phyloP scores from a whole-genome alignment of 1,140 invertebrate species.

The Schlechtendalia chinensis region DNA sequence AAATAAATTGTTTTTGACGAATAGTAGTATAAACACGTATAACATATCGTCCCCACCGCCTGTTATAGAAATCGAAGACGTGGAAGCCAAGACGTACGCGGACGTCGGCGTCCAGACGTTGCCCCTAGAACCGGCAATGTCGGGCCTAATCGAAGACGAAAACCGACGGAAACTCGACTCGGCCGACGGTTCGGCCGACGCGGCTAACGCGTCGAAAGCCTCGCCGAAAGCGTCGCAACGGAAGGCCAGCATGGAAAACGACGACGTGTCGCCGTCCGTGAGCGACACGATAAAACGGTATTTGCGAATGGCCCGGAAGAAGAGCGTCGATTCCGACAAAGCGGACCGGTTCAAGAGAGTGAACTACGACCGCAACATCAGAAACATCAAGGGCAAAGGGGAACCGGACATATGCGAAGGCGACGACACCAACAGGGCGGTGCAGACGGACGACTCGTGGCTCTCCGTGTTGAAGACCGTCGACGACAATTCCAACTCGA shows the following conservation, averaged over 20 bases:
- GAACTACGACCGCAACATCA: constrained; percentile 80
- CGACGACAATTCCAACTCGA: constrained; percentile 54
- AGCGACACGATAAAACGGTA: constrained; percentile 82
- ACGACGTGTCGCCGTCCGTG: constrained; percentile 79
- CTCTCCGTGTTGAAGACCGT: constrained; percentile 57
- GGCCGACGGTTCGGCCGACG: constrained; percentile 55
- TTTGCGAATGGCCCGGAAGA: constrained; percentile 79
- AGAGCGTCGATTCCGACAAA: constrained; percentile 76
- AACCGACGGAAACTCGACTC: constrained; percentile 54
- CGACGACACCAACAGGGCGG: constrained; percentile 69
- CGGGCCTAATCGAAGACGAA: constrained; percentile 60
- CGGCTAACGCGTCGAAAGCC: constrained; percentile 55
- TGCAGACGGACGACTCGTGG: constrained; percentile 74
- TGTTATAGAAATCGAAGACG: constrained; percentile 65
- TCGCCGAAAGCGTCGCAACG: constrained; percentile 59
- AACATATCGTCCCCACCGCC: constrained; percentile 63
- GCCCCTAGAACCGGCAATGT: constrained; percentile 60
- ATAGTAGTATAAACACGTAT: constrained; percentile 8
- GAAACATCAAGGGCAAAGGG: constrained; percentile 78
- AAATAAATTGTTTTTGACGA: neutral
- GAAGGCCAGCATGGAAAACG: constrained; percentile 73
- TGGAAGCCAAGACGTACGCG: constrained; percentile 18
- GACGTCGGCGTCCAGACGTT: constrained; percentile 63
- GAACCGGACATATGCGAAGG: constrained; percentile 71
- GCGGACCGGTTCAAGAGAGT: constrained; percentile 79